phyloP scores from a whole-genome alignment of 1,140 invertebrate species.

The Yoshiicerus persimilis region DNA sequence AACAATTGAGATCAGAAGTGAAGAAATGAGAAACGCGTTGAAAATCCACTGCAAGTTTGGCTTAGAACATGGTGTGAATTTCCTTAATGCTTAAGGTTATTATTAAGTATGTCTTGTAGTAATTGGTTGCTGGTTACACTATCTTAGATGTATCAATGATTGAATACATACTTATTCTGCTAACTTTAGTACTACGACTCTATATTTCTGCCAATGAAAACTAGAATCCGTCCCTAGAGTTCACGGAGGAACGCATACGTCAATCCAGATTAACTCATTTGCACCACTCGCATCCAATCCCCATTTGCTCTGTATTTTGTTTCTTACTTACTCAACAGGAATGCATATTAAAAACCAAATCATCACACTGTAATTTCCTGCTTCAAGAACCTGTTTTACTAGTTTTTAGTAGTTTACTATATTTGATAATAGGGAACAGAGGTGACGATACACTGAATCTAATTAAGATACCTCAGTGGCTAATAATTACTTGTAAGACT shows the following conservation, averaged over 20 bases:
- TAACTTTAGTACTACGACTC: not conserved
- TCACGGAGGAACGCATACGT: not conserved
- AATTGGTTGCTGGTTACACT: not conserved
- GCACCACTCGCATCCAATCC: not conserved
- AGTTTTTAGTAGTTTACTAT: not conserved
- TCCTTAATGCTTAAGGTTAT: no score
- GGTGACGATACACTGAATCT: not conserved
- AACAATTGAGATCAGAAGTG: no score
- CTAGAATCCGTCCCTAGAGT: not conserved
- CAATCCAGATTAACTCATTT: conserved; percentile 15
- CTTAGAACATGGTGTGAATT: no score
- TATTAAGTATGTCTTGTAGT: not conserved
- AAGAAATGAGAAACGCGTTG: no score
- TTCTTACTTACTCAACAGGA: not conserved
- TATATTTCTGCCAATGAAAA: conserved; percentile 12
- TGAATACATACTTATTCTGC: not conserved
- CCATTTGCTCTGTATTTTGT: not conserved
- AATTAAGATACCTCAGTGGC: not conserved
- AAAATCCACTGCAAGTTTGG: no score
- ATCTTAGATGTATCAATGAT: no score
- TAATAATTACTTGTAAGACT: not conserved
- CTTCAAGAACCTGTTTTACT: not conserved
- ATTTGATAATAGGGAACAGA: not conserved
- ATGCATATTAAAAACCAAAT: not conserved
- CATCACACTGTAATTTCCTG: not conserved